Base-by-base conservation (phyloP, 2,113 vertebrate species). In the Nerophis lumbriciformis region DNA sequence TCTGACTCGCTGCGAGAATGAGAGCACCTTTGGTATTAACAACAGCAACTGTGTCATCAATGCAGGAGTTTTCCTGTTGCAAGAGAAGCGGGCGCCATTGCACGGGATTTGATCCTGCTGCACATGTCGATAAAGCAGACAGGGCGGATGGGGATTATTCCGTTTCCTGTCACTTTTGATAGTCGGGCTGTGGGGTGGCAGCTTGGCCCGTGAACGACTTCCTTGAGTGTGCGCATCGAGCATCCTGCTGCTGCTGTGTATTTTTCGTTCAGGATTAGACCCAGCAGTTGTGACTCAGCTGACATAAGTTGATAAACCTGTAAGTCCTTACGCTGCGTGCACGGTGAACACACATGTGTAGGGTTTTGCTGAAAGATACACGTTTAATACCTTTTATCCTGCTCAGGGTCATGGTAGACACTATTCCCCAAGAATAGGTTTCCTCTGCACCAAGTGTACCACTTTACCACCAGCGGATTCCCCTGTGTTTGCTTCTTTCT, bases 21-120 rank as follows among this genome's bases (percentile, higher is more conserved):
- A 63, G 68, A 73, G 62, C 54, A 55, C 60, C 59, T 65, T 73
- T 63, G 53, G 53, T 73, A 84, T 85, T 71, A 78, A 66, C 75
- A 21, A 36, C 53, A 49, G 71, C 72, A 68, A 84, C 68, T 54
- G 66, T 64, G 59, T 28, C 28, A 28, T 28, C 72, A 61, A 73
- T 69, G 65, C 50, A 77, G 70, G 66, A 63, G 63, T 72, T 73
- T 56, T 14, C 48, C 12, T 21, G 15, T 66, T 37, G 6, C 65
- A 59, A 59, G 65, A 75, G 59, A 45, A 36, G 60, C 2, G 21
- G 63, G 53, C 48, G 59, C n/a, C 53, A 37, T 21, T 14, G 19
- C 16, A n/a, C 44, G 45, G 28, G 59, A 59, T 65, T 61, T 63
- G 51, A 61, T 81, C 68, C 63, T 63, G 45, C 36, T 53, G 62